Base-by-base conservation (phyloP, 2,888 invertebrate genomes). In the Hyposoter dolosus region DNA sequence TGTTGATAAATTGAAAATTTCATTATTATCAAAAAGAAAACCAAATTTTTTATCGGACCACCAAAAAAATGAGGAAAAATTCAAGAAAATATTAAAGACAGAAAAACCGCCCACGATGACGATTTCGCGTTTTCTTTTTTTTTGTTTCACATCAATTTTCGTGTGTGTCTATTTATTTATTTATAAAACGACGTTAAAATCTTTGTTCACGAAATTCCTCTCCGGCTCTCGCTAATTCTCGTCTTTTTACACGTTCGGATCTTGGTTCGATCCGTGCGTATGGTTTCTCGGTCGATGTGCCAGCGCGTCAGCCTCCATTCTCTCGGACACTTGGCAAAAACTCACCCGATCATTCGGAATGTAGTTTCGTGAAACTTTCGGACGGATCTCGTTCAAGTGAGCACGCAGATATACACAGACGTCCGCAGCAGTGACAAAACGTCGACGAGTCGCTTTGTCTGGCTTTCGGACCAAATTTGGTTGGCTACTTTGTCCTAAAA, bases 301-400 rank as follows among this genome's bases (percentile, higher is more conserved):
- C 78, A 75, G 71, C 75, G 71, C 47, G 84, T 86, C 82, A 82
- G 79, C 83, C 85, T 87, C 86, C 82, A 78, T 86, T 69, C 65
- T 56, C 56, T 80, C 77, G 74, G 82, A 79, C 82, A 84, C 83
- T 74, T 65, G 43, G 89, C 89, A 91, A 90, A 90, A 91, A 91
- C 91, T 89, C 88, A 88, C 87, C 90, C 90, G 89, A 88, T 90
- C 89, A 87, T 71, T 87, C 74, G 90, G 91, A 91, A 91, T 91
- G 91, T 88, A 88, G 90, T 89, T 88, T 87, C 87, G 86, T 82
- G 82, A 85, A 88, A 89, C 83, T 87, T 85, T 86, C 75, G 87
- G 76, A 60, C 63, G 83, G 77, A 84, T 77, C 60, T 75, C 82
- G 60, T 56, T 69, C 74, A 81, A 79, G 45, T 71, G 45, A 50